These are phyloP conservation scores for Sander lucioperca DNA, from an alignment of 2,113 vertebrate genomes.

Conservation along the genomic window DNA sequence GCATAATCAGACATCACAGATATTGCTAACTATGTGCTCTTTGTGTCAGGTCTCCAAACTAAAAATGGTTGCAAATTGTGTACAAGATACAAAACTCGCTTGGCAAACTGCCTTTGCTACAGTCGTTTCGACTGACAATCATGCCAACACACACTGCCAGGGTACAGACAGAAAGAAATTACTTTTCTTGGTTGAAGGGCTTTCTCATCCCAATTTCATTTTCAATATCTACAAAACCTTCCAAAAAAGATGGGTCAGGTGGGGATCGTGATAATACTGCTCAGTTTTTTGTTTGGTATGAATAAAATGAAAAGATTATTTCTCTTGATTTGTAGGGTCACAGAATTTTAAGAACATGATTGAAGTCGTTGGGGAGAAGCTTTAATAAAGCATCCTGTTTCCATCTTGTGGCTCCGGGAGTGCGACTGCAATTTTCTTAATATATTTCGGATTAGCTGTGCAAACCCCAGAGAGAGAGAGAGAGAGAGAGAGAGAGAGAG, in stretches of 20 bases:
- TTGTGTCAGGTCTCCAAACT: not conserved
- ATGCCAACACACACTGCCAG: not conserved
- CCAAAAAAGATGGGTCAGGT: slow-evolving; percentile 10
- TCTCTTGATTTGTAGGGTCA: not conserved
- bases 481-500: not conserved
- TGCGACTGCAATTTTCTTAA: slow-evolving; percentile 18
- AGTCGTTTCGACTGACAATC: not conserved
- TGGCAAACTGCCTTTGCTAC: not conserved
- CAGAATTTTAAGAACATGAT: not conserved
- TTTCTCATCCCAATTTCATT: slow-evolving; percentile 11
- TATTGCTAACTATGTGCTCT: not conserved
- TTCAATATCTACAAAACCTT: not conserved
- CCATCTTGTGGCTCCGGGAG: slow-evolving; percentile 3
- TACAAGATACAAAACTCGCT: too few species aligned
- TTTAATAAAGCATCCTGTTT: slow-evolving; percentile 4
- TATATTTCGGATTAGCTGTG: slow-evolving; percentile 38
- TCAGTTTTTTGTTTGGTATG: not conserved
- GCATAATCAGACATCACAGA: not conserved
- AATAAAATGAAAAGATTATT: slow-evolving; percentile 25
- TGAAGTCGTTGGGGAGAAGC: not conserved
- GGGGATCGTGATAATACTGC: not conserved
- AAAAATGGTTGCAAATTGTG: not conserved
- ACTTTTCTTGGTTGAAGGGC: not conserved
- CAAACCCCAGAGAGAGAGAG: not conserved
- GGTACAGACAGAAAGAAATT: not conserved